These are phyloP conservation scores for Falco naumanni DNA, from an alignment of 2,797 vertebrate species.

Conservation along the genomic window DNA sequence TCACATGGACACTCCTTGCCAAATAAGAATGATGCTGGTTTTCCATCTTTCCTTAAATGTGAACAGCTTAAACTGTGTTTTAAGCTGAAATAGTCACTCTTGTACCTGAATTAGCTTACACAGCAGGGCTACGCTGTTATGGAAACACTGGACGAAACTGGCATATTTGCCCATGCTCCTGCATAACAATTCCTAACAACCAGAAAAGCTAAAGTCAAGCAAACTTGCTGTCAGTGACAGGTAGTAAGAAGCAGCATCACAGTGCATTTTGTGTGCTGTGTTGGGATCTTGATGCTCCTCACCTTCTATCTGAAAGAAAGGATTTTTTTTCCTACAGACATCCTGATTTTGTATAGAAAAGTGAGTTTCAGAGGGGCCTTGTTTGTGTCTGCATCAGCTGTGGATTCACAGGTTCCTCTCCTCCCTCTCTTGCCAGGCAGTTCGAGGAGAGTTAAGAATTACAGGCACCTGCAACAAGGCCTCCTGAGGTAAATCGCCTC, in stretches of 20 bases:
- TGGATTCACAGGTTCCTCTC: neutral
- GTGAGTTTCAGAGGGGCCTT: neutral
- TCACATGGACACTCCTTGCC: neutral
- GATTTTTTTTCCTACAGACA: neutral
- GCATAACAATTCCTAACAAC: neutral
- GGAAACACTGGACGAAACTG: neutral
- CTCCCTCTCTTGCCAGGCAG: neutral
- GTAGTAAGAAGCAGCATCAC: neutral
- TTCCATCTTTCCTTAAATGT: constrained; percentile 17
- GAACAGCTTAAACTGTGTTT: neutral
- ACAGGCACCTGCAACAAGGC: constrained; percentile 38
- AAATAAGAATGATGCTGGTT: constrained; percentile 6
- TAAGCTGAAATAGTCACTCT: neutral
- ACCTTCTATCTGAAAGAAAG: neutral
- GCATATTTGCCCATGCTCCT: accelerated
- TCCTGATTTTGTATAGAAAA: neutral
- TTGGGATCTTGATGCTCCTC: neutral
- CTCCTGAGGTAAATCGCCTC: constrained; percentile 66
- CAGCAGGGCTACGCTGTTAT: accelerated
- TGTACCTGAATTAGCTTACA: neutral
- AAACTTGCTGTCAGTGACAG: neutral
- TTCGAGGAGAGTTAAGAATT: constrained; percentile 47
- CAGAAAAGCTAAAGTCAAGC: neutral
- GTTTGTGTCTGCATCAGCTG: neutral
- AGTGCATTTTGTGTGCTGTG: neutral